These are phyloP conservation scores for Didymodactylos carnosus DNA, from an alignment of 2,888 invertebrate genomes.

Conservation along the genomic window DNA sequence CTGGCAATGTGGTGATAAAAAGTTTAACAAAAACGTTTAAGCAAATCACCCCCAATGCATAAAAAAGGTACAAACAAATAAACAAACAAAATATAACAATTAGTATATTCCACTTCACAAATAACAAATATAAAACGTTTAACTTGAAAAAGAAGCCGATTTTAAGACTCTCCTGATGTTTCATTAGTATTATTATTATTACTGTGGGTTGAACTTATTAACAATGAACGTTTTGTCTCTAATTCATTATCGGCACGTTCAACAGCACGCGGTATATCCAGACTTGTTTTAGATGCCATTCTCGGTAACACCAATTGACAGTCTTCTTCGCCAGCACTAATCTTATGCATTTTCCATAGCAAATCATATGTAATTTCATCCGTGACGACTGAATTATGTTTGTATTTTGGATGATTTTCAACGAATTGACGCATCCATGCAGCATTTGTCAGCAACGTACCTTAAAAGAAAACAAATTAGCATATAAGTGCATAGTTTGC, in stretches of 20 bases:
- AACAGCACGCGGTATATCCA: background rate
- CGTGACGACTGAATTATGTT: conserved; percentile 66
- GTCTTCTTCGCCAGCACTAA: background rate
- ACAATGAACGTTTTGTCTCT: background rate
- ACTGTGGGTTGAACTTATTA: too few relatives aligned
- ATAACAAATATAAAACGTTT: too few relatives aligned
- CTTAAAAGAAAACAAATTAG: conserved; percentile 47
- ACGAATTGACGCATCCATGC: conserved; percentile 81
- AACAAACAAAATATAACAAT: too few relatives aligned
- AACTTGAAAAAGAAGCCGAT: too few relatives aligned
- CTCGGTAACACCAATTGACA: background rate
- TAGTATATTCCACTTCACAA: too few relatives aligned
- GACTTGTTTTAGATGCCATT: background rate
- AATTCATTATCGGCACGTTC: background rate
- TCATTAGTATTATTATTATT: too few relatives aligned
- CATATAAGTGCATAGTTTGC: too few relatives aligned
- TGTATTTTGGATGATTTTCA: conserved; percentile 66
- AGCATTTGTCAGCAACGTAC: conserved; percentile 76
- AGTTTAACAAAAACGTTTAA: too few relatives aligned
- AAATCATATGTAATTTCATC: conserved; percentile 76
- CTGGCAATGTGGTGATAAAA: too few relatives aligned
- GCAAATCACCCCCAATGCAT: too few relatives aligned
- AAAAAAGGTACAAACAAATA: too few relatives aligned
- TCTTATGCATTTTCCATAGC: conserved; percentile 29
- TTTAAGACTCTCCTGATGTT: too few relatives aligned